These are phyloP conservation scores for Rattus rattus DNA, from an alignment of 2,113 vertebrate genomes.

Conservation along the genomic window DNA sequence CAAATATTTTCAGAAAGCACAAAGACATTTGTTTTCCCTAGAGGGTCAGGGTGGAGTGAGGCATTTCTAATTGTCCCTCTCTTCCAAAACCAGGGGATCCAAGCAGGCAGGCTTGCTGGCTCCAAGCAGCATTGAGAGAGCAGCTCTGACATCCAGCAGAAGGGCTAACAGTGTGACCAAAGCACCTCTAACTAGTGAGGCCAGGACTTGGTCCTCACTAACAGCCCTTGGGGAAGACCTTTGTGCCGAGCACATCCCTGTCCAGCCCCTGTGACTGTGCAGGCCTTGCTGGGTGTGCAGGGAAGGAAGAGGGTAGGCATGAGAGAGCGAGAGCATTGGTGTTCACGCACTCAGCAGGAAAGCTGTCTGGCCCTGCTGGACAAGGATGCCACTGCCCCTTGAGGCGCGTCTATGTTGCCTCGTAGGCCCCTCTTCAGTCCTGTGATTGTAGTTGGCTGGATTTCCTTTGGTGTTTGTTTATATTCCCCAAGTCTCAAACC, in stretches of 20 bases:
- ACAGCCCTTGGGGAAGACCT: constrained; percentile 1
- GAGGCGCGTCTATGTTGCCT: neutral
- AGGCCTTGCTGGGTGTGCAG: neutral
- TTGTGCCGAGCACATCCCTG: constrained; percentile 58
- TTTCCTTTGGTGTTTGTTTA: constrained; percentile 72
- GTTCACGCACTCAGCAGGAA: constrained; percentile 30
- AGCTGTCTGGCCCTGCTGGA: constrained; percentile 53
- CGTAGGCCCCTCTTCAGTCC: constrained; percentile 29
- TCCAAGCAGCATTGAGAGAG: neutral
- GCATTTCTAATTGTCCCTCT: neutral
- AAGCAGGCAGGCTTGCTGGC: constrained; percentile 44
- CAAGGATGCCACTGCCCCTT: neutral
- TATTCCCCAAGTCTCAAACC: constrained; percentile 16
- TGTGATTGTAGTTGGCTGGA: constrained; percentile 77
- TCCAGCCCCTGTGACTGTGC: neutral
- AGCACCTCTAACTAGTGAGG: constrained; percentile 14
- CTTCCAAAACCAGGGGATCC: neutral
- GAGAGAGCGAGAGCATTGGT: neutral
- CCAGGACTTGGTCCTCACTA: constrained; percentile 10
- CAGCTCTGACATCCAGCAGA: constrained; percentile 27
- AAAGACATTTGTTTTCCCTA: constrained; percentile 33
- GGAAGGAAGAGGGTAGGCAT: neutral
- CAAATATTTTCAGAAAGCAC: constrained; percentile 71
- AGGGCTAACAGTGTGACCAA: neutral
- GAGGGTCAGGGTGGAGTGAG: constrained; percentile 38